These are phyloP conservation scores for Andrena flavipes DNA, from an alignment of 2,888 invertebrate species.

Conservation along the genomic window DNA sequence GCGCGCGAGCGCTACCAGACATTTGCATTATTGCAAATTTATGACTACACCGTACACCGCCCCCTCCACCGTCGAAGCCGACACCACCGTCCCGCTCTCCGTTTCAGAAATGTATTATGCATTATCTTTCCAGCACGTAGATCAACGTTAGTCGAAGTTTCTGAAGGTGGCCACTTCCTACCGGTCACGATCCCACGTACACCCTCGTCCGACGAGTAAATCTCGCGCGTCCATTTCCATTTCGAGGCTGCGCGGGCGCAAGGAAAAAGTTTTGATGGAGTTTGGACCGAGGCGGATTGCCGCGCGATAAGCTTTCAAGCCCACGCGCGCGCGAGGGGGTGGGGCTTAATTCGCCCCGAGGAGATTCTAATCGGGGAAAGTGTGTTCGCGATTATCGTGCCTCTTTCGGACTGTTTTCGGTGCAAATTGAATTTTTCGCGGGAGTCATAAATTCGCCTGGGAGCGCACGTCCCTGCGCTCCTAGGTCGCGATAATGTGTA, in stretches of 20 bases:
- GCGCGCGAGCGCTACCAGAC: slow-evolving; percentile 67
- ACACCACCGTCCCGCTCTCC: slow-evolving; percentile 67
- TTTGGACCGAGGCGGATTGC: slow-evolving; percentile 30
- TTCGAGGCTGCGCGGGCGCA: slow-evolving; percentile 28
- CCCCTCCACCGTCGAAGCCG: slow-evolving; percentile 41
- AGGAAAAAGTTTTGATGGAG: slow-evolving; percentile 41
- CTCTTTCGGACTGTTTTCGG: background rate
- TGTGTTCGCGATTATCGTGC: slow-evolving; percentile 17
- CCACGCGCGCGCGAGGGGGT: background rate
- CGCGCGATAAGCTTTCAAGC: slow-evolving; percentile 30
- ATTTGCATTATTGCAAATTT: slow-evolving; percentile 84
- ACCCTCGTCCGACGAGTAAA: slow-evolving; percentile 39
- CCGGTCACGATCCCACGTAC: slow-evolving; percentile 57
- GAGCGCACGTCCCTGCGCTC: background rate
- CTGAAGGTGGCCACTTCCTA: slow-evolving; percentile 67
- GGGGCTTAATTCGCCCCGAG: slow-evolving; percentile 37
- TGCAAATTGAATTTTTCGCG: slow-evolving; percentile 29
- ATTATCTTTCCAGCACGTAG: slow-evolving; percentile 84
- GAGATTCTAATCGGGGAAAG: slow-evolving; percentile 17
- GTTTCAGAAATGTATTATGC: slow-evolving; percentile 82
- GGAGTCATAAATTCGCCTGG: background rate
- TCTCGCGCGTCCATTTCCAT: slow-evolving; percentile 52
- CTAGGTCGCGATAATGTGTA: too few relatives aligned
- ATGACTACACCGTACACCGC: slow-evolving; percentile 77
- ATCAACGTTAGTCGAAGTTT: slow-evolving; percentile 82